Conservation (phyloP, 2,888 invertebrate species). For the Boloria selene region DNA sequence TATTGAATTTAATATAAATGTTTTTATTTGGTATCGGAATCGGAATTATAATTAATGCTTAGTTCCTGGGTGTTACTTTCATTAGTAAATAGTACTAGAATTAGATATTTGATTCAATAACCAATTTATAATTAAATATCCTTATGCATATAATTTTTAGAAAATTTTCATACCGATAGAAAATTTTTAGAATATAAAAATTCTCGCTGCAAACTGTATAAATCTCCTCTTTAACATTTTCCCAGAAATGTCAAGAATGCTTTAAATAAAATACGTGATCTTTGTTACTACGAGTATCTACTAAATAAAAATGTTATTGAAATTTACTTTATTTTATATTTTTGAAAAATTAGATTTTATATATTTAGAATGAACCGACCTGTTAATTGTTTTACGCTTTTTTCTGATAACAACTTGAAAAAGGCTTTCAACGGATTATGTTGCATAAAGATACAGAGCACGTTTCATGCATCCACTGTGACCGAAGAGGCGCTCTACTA, state of each 20-base stretch:
- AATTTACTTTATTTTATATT: too few relatives aligned
- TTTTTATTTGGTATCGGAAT: too few relatives aligned
- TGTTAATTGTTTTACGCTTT: not conserved
- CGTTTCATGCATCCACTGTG: slow-evolving; percentile 32
- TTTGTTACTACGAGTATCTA: not conserved
- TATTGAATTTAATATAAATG: too few relatives aligned
- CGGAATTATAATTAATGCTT: too few relatives aligned
- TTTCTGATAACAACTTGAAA: slow-evolving; percentile 20
- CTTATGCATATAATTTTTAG: not conserved
- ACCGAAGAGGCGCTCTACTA: slow-evolving; percentile 16
- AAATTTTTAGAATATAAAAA: slow-evolving; percentile 16
- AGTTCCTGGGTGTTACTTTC: too few relatives aligned
- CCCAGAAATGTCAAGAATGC: not conserved
- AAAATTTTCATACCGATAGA: slow-evolving; percentile 11
- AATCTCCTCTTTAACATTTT: slow-evolving; percentile 2
- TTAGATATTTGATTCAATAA: too few relatives aligned
- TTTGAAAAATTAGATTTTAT: too few relatives aligned
- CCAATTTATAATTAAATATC: not conserved
- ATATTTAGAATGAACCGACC: too few relatives aligned
- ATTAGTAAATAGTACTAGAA: too few relatives aligned
- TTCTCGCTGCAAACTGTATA: slow-evolving; percentile 5
- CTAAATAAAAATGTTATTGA: too few relatives aligned
- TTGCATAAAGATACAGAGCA: slow-evolving; percentile 30
- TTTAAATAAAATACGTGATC: not conserved
- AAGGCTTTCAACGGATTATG: slow-evolving; percentile 28